These are phyloP conservation scores for Thalassoma bifasciatum DNA, from an alignment of 2,113 vertebrate genomes.

Conservation along the genomic window DNA sequence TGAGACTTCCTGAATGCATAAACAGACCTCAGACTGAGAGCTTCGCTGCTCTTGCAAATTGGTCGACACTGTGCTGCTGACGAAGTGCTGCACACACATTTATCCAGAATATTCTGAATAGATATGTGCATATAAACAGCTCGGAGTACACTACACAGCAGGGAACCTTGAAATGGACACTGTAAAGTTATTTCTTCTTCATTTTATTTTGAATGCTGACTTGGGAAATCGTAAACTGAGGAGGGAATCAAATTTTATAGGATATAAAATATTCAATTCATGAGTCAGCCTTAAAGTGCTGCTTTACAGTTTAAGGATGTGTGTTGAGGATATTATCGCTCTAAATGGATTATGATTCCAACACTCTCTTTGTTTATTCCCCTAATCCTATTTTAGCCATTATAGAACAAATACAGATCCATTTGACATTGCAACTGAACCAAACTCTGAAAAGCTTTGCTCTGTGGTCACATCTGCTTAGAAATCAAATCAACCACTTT, in stretches of 20 bases:
- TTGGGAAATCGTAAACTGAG: not conserved
- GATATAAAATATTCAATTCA: not conserved
- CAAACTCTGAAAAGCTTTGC: too few relatives aligned
- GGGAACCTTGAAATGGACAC: not conserved
- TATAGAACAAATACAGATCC: too few relatives aligned
- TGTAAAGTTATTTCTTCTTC: not conserved
- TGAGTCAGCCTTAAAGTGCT: too few relatives aligned
- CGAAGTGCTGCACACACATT: slow-evolving; percentile 10
- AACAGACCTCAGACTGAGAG: slow-evolving; percentile 7
- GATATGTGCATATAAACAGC: not conserved
- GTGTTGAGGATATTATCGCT: too few relatives aligned
- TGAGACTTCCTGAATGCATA: slow-evolving; percentile 14
- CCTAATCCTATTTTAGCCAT: too few relatives aligned
- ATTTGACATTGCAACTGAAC: too few relatives aligned
- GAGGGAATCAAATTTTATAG: not conserved
- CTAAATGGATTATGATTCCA: too few relatives aligned
- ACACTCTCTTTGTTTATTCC: too few relatives aligned
- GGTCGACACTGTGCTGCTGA: not conserved
- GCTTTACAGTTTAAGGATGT: not conserved
- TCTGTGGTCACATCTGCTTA: too few relatives aligned
- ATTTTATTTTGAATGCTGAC: not conserved
- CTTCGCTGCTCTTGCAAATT: not conserved
- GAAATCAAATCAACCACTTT: too few relatives aligned
- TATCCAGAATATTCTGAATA: slow-evolving; percentile 26
- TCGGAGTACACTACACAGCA: not conserved